Evolutionary conservation across 2,888 invertebrate species (phyloP), one percentile per base, ranked within the genome.

Genomic region (Cephus sareptanus): DNA sequence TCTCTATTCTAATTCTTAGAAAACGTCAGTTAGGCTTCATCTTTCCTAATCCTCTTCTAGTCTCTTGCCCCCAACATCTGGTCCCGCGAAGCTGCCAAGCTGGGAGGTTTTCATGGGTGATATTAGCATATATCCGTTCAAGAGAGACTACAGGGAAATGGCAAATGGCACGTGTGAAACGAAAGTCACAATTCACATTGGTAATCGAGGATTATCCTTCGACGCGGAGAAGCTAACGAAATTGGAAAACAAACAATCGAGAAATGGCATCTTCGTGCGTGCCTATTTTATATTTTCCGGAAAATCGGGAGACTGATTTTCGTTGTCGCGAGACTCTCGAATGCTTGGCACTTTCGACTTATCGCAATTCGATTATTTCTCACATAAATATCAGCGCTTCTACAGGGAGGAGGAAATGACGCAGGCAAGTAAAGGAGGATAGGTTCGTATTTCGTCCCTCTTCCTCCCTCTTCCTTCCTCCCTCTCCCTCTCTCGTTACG

Each of bases 101-200:
- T 81, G 82, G 76, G 82, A 33, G 76, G 82, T 85, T 85, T 83
- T 74, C 78, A 78, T 81, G 81, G 74, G 71, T 76, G 73, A 75
- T 81, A 87, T 86, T 87, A 87, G 85, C 87, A 87, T 87, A 86
- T 85, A 86, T 86, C 82, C 86, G 56, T 23, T 56, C 23, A 56
- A 23, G 23, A 56, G 56, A 56, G 23, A 15, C 3, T 35, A 56
- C 56, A 56, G 77, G 33, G 30, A 15, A 37, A 12, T 33, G n/a
- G 74, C 37, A 4, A 68, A 56, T 33, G 69, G 76, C 75, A 78
- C 75, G 34, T 73, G 80, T 78, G 80, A 81, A 83, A 82, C 9
- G 23, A 2, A 56, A 56, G 81, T 83, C 83, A 82, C 79, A 85
- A 87, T 86, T 86, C 85, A 84, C 87, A 85, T 86, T 83, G 86